Evolutionary conservation across 2,888 invertebrate species (phyloP), one percentile per base, ranked within the genome.

Genomic region (Tanytarsus gracilentus): DNA sequence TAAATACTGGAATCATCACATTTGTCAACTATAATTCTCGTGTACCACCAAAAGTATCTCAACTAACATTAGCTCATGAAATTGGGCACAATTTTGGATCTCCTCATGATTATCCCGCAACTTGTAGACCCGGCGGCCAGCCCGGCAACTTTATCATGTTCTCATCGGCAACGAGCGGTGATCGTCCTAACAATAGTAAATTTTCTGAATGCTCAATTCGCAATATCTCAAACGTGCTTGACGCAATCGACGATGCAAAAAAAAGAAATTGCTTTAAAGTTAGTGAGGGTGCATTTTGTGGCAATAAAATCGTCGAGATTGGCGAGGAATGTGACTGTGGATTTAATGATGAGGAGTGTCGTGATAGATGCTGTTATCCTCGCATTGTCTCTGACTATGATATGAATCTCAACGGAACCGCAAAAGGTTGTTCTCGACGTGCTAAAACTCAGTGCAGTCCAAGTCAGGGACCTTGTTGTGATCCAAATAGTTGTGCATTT

Each of bases 141-240:
- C 84, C 83, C 64, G 99, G 99, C 61, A 99, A 99, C 79, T 99
- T 83, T 75, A 99, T 99, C 68, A 99, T 99, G 99, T 99, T 97
- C 75, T 95, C 97, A 14, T 96, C 96, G 53, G 99, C 99, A 7
- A 99, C 99, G 0, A 94, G 94, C 63, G 99, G 99, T 55, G 97
- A 98, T 77, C 83, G 95, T 60, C 89, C 91, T 8, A 98, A 99
- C 78, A 99, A 99, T 76, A 95, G 94, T 68, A 88, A 92, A 70
- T 99, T 99, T 79, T 95, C 94, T 0, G 80, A 84, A 18, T 99
- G 99, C 76, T 95, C 94, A 67, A 83, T 93, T 63, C 87, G 90
- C 63, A 98, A 97, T 75, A 96, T 98, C 69, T 93, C 94, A 62
- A 86, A 88, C 64, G 96, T 98, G 1, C 76, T 98, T 23, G 90